Base-by-base conservation (phyloP, 2,113 vertebrate genomes). In the Beaufortia kweichowensis region DNA sequence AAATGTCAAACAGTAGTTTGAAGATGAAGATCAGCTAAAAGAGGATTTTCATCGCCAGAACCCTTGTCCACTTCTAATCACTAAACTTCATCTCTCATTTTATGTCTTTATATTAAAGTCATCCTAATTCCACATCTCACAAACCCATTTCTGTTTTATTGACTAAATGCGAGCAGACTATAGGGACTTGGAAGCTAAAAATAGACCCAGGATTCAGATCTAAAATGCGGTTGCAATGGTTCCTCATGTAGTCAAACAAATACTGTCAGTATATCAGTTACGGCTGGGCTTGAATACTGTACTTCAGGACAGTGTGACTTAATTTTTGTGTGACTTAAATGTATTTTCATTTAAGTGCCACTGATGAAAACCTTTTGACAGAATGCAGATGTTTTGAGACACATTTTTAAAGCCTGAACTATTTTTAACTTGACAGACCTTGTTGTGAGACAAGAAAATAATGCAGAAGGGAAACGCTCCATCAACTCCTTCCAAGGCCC, bases 1-100 rank as follows among this genome's bases (percentile, higher is more conserved):
- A 88, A 89, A 88, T 85, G 85, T 83, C 78, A 85, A 76, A 68
- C 59, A 76, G 63, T 29, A 82, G 71, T 75, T 57, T 48, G 61
- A 68, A 29, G 65, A 63, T 76, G 68, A 67, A 76, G 73, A 82
- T 73, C 29, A 74, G 46, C 50, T 69, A 3, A 53, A 31, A 33
- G 60, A 39, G 64, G 59, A 63, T 71, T 71, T 78, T 55, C 70
- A 68, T n/a, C 11, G 69, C 64, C 64, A 53, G 55, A 35, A 70
- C 62, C 48, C 46, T 28, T 73, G 64, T 68, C 77, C 55, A 48
- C 35, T 41, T 56, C 66, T 56, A 57, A 70, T 41, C 76, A 29
- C 11, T 31, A 78, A 28, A 15, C 43, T 7, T 33, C 15, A 26
- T 70, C 56, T 70, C 24, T 55, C 26, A 41, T 7, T 66, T 57